Evolutionary conservation across 2,113 vertebrate genomes (phyloP), one percentile per base, ranked within the genome.

Genomic region (Sitta europaea): DNA sequence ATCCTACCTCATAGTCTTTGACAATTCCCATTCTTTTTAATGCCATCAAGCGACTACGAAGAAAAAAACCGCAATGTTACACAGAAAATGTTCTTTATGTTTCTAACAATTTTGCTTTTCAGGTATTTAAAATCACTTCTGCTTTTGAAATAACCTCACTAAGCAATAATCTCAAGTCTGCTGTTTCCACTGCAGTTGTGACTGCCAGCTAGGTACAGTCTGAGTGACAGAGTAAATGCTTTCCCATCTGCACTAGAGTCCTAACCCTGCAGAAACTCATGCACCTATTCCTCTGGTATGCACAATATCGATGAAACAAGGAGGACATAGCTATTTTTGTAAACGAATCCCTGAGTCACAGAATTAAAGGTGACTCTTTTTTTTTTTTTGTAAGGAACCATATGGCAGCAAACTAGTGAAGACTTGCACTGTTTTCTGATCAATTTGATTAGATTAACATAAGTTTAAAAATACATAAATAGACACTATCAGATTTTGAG

Each of bases 11-110:
- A 59, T 99, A 99, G 96, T 99, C 98, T 38, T 98, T 97, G 84
- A 99, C 99, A 90, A 99, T 99, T 67, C 99, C 99, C 99, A 99
- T 99, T 92, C 99, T 98, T 96, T 99, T 99, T 94, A 99, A 95
- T 1, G 99, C 99, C 99, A 99, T 99, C 42, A 99, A 97, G 36
- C 99, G 99, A 96, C 99, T 99, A 96, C 53, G 3, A 66, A 88
- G 90, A 29, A 55, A 58, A 94, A 25, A 68, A 54, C 0, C 0
- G 12, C 8, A 40, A 54, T 0, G 5, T 97, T 14, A 51, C 12
- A 61, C 6, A 47, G 28, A 73, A 81, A 61, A 70, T 1, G 7
- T 17, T 80, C 29, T 53, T 62, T 18, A 31, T 5, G 2, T 51
- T 88, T 92, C 29, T 35, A 55, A 40, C 20, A 58, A 18, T 36